Evolutionary conservation across 2,797 vertebrate genomes (phyloP), one percentile per base, ranked within the genome.

Genomic region (Manis crassicaudata): DNA sequence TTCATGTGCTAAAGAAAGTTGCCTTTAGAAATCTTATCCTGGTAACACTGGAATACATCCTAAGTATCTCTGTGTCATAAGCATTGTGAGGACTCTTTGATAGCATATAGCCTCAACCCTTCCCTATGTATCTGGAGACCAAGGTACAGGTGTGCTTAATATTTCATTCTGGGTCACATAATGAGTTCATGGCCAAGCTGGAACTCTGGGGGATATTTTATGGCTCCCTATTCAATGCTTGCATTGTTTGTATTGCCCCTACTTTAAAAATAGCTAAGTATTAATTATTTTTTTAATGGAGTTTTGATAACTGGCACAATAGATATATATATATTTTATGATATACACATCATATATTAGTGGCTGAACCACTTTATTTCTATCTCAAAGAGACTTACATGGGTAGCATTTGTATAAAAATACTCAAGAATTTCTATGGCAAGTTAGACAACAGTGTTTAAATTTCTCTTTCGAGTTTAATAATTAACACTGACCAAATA

Each of bases 101-200:
- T 68, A 20, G 11, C 37, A 32, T 13, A 2, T 29, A 80, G 21
- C 62, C 50, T 23, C 90, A 27, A 72, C 8, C 35, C 16, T 40
- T 56, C 29, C n/a, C 21, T 8, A 7, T 20, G 7, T 63, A 12
- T 43, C 25, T 86, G 58, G 62, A 68, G 77, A 29, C 4, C 27
- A 50, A 37, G 6, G 12, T 32, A 32, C 25, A 5, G 0, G 32
- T 1, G 20, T 2, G 13, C 17, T 83, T 20, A 43, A 14, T 46
- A 6, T 43, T 32, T 79, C 67, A 32, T 70, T 72, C 25, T 46
- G 25, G 4, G 23, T 85, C 35, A 43, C 63, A 9, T 10, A 27
- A 54, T 65, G 43, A 29, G 1, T 88, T 68, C 18, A 43, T 43
- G 54, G 27, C 37, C 32, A 77, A 35, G 20, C 7, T 6, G 35